phyloP scores from a whole-genome alignment of 2,797 vertebrate species.

The Phataginus tetradactyla region DNA sequence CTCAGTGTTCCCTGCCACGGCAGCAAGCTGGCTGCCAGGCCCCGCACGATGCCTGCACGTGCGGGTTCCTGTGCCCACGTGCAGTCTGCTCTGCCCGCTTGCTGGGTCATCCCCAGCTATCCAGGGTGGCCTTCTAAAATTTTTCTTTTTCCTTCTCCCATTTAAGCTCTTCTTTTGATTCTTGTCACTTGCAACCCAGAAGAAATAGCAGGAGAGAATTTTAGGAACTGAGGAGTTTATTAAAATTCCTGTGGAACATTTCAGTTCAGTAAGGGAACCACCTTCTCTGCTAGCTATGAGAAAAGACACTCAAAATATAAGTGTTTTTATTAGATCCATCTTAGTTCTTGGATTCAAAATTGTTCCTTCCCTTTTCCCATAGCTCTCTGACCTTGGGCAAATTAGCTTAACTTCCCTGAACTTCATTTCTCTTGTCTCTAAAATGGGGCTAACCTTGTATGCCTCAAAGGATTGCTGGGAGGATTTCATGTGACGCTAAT shows the following conservation, averaged over 20 bases:
- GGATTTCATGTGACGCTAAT: not conserved
- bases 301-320: not conserved
- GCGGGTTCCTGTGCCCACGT: not conserved
- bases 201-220: not conserved
- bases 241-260: not conserved
- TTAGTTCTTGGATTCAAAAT: not conserved
- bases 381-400: not conserved
- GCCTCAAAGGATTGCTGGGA: not conserved
- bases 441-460: not conserved
- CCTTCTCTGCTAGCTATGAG: not conserved
- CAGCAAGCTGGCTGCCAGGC: not conserved
- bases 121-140: not conserved
- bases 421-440: not conserved
- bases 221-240: conserved; percentile 9
- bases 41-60: accelerated
- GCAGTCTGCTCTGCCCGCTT: accelerated
- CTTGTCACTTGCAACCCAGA: not conserved
- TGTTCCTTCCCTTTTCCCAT: not conserved
- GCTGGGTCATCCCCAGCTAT: not conserved
- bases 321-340: not conserved
- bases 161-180: not conserved
- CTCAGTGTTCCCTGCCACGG: too few species aligned
- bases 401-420: not conserved
- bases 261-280: not conserved
- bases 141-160: not conserved